These are phyloP conservation scores for Philopotamus ludificatus DNA, from an alignment of 1,140 invertebrate genomes.

Conservation along the genomic window DNA sequence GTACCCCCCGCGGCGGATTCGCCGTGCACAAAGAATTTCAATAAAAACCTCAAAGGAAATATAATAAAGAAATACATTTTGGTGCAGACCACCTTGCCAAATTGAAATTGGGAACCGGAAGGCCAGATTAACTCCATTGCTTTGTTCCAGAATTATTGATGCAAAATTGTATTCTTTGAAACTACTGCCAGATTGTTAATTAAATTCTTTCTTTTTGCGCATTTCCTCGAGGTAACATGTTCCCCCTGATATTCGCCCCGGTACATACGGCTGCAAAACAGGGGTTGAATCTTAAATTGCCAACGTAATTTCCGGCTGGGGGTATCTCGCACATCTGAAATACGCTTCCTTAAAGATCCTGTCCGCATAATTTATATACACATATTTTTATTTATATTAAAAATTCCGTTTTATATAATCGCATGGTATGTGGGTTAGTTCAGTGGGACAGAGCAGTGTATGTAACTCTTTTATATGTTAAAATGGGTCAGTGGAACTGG, in stretches of 20 bases:
- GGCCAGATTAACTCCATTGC: constrained; percentile 15
- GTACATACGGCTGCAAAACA: too few species aligned
- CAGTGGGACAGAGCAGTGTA: background rate
- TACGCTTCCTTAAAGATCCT: background rate
- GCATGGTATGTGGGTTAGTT: background rate
- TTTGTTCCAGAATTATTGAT: constrained; percentile 23
- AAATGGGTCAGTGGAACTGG: background rate
- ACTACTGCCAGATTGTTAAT: too few species aligned
- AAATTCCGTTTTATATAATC: too few species aligned
- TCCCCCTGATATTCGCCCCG: too few species aligned
- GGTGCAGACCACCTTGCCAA: constrained; percentile 21
- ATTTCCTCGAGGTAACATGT: too few species aligned
- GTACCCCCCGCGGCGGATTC: constrained; percentile 10
- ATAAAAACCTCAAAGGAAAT: constrained; percentile 30
- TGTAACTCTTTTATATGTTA: background rate
- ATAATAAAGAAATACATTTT: constrained; percentile 21
- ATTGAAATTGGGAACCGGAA: constrained; percentile 16
- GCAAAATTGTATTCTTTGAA: too few species aligned
- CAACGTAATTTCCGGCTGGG: too few species aligned
- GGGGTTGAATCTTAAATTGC: too few species aligned
- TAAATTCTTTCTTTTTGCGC: constrained; percentile 6
- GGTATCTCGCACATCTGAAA: background rate
- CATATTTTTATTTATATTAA: too few species aligned
- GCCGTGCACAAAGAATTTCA: constrained; percentile 15
- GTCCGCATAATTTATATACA: too few species aligned